phyloP scores from a whole-genome alignment of 2,888 invertebrate genomes.

The Platycnemis pennipes region DNA sequence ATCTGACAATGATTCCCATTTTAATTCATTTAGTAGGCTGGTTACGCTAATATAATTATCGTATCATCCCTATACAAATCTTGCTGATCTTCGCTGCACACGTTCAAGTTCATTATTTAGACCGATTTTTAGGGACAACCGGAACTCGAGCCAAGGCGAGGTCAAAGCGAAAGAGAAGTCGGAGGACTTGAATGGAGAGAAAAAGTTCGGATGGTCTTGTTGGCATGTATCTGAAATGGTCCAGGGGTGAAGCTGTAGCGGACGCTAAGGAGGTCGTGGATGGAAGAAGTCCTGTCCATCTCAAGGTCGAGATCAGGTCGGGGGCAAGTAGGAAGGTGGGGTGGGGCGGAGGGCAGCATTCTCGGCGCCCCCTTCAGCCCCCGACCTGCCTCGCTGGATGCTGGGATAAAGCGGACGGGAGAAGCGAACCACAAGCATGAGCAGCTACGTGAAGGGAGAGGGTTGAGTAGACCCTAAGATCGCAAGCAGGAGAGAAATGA shows the following conservation, averaged over 20 bases:
- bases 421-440: no score
- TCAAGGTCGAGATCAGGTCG: constrained; percentile 32
- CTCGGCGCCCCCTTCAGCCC: neutral
- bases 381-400: neutral
- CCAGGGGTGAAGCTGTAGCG: neutral
- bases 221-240: neutral
- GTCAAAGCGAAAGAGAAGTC: neutral
- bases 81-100: no score
- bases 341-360: neutral
- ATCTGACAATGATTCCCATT: no score
- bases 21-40: no score
- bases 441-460: no score
- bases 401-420: constrained; percentile 21
- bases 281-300: constrained; percentile 38
- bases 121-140: no score
- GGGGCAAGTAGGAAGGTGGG: neutral
- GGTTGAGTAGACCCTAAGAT: no score
- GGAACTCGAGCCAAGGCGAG: no score
- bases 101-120: no score
- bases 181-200: neutral
- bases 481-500: no score
- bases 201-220: neutral
- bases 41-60: no score
- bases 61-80: no score
- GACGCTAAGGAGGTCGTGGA: neutral